These are phyloP conservation scores for Isurus oxyrinchus DNA, from an alignment of 2,113 vertebrate species.

Conservation along the genomic window DNA sequence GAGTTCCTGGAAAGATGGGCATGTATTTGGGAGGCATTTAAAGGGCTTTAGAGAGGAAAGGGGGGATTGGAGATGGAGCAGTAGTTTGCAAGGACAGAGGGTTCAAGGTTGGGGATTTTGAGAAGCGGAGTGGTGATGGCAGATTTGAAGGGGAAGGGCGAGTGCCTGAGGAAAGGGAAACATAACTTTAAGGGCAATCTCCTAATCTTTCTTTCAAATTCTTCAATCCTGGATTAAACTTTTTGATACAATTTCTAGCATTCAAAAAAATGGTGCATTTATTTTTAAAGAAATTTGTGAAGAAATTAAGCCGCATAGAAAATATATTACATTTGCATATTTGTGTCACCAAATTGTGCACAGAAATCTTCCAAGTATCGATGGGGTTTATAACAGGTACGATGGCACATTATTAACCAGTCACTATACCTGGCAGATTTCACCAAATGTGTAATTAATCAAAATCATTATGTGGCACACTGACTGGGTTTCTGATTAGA, in stretches of 20 bases:
- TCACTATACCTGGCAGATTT: neutral
- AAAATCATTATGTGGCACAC: neutral
- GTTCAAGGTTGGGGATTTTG: too few species aligned
- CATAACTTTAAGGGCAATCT: neutral
- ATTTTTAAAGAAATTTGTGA: neutral
- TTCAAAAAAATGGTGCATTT: neutral
- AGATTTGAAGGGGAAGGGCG: too few species aligned
- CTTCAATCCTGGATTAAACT: neutral
- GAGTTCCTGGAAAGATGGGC: too few species aligned
- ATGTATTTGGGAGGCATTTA: too few species aligned
- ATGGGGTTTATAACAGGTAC: neutral
- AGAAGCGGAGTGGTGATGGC: too few species aligned
- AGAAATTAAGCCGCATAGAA: neutral
- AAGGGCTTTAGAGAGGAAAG: too few species aligned
- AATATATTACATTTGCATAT: neutral
- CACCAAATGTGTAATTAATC: neutral
- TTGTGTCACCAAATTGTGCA: neutral
- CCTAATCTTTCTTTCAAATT: neutral
- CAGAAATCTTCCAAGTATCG: neutral
- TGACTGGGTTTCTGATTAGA: slow-evolving; percentile 1
- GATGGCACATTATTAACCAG: neutral
- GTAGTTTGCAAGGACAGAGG: too few species aligned
- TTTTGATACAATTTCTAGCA: neutral
- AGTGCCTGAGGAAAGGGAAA: too few species aligned
- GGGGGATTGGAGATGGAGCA: too few species aligned